Evolutionary conservation across 1,140 invertebrate species (phyloP).

Genomic region (Chelonus insularis): DNA sequence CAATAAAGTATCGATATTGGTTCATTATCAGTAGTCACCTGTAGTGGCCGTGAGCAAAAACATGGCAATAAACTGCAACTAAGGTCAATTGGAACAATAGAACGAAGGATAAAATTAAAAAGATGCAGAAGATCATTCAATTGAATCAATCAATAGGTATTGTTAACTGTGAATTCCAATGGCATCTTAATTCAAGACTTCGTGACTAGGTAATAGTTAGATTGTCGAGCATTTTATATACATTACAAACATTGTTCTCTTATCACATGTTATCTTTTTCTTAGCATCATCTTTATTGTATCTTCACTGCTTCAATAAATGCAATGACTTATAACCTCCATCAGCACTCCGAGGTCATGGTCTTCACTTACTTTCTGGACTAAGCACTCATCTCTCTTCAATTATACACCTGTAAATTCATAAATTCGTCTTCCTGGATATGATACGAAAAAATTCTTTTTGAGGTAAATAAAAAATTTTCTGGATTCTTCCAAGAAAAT

Average conservation of each 20-base stretch:
- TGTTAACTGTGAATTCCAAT: slow-evolving; percentile 9
- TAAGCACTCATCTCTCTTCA: not conserved
- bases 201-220: slow-evolving; percentile 7
- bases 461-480: too few species aligned
- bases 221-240: too few species aligned
- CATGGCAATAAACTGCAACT: not conserved
- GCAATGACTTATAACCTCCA: slow-evolving; percentile 4
- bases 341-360: slow-evolving; percentile 13
- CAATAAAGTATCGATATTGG: not conserved
- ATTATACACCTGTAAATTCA: too few species aligned
- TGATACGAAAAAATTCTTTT: too few species aligned
- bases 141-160: not conserved
- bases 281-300: not conserved
- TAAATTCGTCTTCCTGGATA: too few species aligned
- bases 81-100: not conserved
- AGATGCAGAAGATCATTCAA: not conserved
- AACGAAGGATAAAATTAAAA: not conserved
- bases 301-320: slow-evolving; percentile 2
- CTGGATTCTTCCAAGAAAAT: too few species aligned
- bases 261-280: too few species aligned
- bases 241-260: too few species aligned
- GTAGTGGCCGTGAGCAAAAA: not conserved
- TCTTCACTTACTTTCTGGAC: slow-evolving; percentile 12
- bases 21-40: not conserved
- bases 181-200: not conserved